Base-by-base conservation (phyloP, 2,888 invertebrate species). In the Pheosia tremula region DNA sequence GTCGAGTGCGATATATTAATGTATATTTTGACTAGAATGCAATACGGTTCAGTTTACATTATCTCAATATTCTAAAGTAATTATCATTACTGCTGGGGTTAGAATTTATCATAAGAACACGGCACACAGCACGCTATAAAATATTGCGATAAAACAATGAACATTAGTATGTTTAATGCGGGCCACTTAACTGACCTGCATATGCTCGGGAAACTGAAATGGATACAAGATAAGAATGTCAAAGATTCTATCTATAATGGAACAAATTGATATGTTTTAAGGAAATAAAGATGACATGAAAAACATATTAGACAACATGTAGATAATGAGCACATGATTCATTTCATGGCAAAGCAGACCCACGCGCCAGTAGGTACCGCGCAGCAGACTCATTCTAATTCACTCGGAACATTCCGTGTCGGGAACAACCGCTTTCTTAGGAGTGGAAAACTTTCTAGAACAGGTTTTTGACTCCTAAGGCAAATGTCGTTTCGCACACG, bases 301-400 rank as follows among this genome's bases (percentile, higher is more conserved):
- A 56, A 56, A 56, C 45, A 43, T 56, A 56, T 56, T 56, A 56
- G 39, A 13, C 8, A 10, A 8, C 24, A 24, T 38, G 54, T 11
- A 9, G 55, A 9, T 53, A 53, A 53, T 53, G 37, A 7, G 38
- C 24, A 9, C 57, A 53, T 56, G 39, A 56, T 9, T 58, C 59
- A 63, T 53, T 0, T 24, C 24, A 24, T 24, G 24, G 56, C 57
- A 58, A 56, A 59, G 50, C 59, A 67, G 65, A 58, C n/a, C 11
- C 41, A 50, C n/a, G 24, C 8, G 6, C 53, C 36, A 4, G 36
- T 39, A 54, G 24, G 24, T 24, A 24, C 24, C 24, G 24, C 1
- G 24, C 24, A 24, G 24, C 24, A 24, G 24, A 24, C 24, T 0
- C 1, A 24, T 24, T 24, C 24, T 24, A 24, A 24, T 24, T 24